phyloP scores from a whole-genome alignment of 1,140 invertebrate genomes.

The Caenorhabditis latens region DNA sequence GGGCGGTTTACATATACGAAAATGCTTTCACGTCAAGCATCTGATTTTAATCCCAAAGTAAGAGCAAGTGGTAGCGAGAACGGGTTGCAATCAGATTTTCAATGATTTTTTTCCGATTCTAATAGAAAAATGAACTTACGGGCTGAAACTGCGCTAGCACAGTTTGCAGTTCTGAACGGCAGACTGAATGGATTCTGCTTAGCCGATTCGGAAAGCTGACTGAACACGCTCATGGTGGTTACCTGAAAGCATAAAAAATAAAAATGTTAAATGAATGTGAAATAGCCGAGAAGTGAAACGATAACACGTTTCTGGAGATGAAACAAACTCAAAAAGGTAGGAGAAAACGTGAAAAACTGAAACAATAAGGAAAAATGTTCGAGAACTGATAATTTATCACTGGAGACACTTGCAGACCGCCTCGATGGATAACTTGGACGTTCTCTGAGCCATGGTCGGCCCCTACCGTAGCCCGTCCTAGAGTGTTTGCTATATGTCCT shows the following conservation, averaged over 20 bases:
- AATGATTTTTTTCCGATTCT: too few species aligned
- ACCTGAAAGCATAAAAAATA: not conserved
- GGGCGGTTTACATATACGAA: not conserved
- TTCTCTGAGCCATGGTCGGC: conserved; percentile 46
- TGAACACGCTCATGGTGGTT: conserved; percentile 63
- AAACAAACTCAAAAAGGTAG: not conserved
- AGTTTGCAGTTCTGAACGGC: conserved; percentile 65
- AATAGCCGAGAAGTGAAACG: not conserved
- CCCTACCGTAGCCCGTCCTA: conserved; percentile 1
- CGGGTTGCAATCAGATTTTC: too few species aligned
- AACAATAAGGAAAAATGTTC: not conserved
- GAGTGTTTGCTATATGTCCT: not conserved
- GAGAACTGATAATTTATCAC: conserved; percentile 31
- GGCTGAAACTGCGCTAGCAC: conserved; percentile 56
- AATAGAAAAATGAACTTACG: not conserved
- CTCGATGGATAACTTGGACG: not conserved
- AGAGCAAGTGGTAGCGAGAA: too few species aligned
- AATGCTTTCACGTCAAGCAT: too few species aligned
- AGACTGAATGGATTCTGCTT: conserved; percentile 67
- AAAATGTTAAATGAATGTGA: not conserved
- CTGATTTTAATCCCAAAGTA: too few species aligned
- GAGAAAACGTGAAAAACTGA: not conserved
- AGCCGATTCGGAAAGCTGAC: conserved; percentile 65
- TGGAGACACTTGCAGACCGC: too few species aligned
- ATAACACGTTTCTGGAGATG: too few species aligned